Evolutionary conservation across 2,113 vertebrate genomes (phyloP), one percentile per base, ranked within the genome.

Genomic region (Poecile atricapillus): DNA sequence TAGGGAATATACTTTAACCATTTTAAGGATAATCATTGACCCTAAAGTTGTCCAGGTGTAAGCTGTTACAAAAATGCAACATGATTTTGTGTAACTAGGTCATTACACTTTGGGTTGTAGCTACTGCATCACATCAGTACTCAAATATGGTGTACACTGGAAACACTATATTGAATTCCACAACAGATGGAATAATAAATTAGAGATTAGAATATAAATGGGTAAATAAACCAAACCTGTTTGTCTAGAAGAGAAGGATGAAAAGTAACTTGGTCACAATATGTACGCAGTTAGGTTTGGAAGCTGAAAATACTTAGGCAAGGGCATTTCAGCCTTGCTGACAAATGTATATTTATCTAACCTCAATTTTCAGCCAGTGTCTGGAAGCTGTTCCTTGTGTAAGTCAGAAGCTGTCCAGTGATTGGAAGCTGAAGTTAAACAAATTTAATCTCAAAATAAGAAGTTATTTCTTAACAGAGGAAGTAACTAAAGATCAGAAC

Each of bases 281-380:
- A 39, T 28, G 30, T 70, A 63, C 2, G 6, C 58, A 71, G 23
- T 87, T 68, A 52, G 16, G 11, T 60, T 92, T 87, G 49, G 55
- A 91, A 91, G 64, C 60, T 59, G 83, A 92, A 95, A 93, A 94
- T 94, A 89, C 92, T 92, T 81, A 87, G 18, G 74, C 64, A 64
- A 74, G n/a, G 41, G 31, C 18, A 83, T 92, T 91, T 94, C 69
- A 95, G 69, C 49, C 80, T 78, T 92, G 41, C 84, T 94, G 93
- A 91, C 73, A 68, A 89, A 82, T 94, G 93, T 91, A 39, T 96
- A 92, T 95, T 96, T 96, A 89, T 90, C 71, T 90, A 93, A 81
- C 86, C 24, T 92, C 56, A 83, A 81, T 52, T 92, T 95, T 78
- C 89, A 90, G 56, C 33, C 47, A 20, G 83, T 70, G 89, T 90